Evolutionary conservation across 2,888 invertebrate genomes (phyloP).

Genomic region (Dioctria rufipes): DNA sequence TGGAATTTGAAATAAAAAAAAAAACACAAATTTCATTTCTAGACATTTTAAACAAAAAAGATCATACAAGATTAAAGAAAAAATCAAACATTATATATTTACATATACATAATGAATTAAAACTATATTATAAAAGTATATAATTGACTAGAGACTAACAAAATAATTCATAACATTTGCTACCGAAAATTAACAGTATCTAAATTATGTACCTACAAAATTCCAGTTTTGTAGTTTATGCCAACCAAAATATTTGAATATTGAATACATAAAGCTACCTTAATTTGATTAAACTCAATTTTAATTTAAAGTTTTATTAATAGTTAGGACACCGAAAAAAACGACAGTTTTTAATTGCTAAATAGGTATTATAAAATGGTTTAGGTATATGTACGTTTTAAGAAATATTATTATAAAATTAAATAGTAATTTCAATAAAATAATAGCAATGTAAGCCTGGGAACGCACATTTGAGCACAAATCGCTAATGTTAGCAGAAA

Average conservation of each 20-base stretch:
- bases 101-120: neutral
- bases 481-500: conserved; percentile 42
- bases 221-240: neutral
- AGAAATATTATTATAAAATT: conserved; percentile 14
- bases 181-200: no score
- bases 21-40: no score
- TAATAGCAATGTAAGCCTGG: conserved; percentile 43
- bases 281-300: neutral
- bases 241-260: neutral
- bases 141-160: neutral
- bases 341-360: neutral
- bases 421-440: conserved; percentile 28
- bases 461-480: conserved; percentile 53
- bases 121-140: neutral
- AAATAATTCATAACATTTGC: neutral
- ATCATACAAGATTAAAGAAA: conserved; percentile 1
- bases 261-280: neutral
- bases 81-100: conserved; percentile 1
- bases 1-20: neutral
- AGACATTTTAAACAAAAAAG: neutral
- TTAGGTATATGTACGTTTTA: neutral
- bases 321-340: neutral
- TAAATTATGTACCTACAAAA: no score
- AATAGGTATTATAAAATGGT: neutral
- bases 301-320: neutral